Evolutionary conservation across 2,113 vertebrate genomes (phyloP).

Genomic region (Australoheros scitulus): DNA sequence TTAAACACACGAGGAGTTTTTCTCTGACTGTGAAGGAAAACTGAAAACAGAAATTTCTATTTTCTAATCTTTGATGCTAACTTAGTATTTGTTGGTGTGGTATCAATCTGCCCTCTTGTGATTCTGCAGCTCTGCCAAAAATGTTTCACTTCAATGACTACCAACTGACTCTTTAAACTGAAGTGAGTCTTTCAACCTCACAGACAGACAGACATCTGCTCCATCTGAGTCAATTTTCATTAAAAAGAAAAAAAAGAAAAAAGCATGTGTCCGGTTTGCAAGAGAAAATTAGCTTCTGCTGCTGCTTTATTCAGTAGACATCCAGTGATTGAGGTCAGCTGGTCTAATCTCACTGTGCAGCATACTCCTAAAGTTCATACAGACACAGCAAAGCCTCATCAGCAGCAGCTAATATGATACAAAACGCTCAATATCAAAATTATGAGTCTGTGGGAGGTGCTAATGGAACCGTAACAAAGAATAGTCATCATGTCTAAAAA

Average conservation of each 20-base stretch:
- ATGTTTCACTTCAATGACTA: slow-evolving; percentile 21
- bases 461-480: no score
- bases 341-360: neutral
- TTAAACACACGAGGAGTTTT: neutral
- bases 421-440: neutral
- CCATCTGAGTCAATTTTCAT: slow-evolving; percentile 9
- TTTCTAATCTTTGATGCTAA: neutral
- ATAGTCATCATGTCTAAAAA: no score
- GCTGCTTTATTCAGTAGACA: neutral
- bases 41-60: neutral
- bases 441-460: neutral
- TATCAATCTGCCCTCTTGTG: slow-evolving; percentile 11
- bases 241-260: neutral
- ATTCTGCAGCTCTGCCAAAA: slow-evolving; percentile 28
- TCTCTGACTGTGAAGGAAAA: neutral
- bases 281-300: slow-evolving; percentile 26
- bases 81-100: neutral
- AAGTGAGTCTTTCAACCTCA: slow-evolving; percentile 23
- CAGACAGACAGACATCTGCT: slow-evolving; percentile 24
- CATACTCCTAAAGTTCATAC: neutral
- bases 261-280: slow-evolving; percentile 8
- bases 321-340: neutral
- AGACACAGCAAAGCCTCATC: neutral
- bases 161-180: slow-evolving; percentile 1
- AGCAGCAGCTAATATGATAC: neutral